Conservation (phyloP, 64 coral and sea anemone genomes). For the Montipora cactus region DNA sequence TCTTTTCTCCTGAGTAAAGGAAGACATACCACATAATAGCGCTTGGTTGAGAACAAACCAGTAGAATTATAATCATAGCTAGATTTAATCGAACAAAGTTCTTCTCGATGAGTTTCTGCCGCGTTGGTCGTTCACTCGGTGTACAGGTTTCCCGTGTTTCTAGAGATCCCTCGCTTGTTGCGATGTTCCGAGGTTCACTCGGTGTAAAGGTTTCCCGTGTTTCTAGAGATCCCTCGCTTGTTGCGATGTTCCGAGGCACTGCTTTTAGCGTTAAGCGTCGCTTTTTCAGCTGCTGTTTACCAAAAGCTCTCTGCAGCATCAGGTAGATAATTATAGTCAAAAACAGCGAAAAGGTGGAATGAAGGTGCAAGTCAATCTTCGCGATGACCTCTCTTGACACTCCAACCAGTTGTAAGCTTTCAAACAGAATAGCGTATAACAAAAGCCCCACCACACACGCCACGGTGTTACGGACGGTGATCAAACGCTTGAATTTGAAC, state of each 20-base stretch:
- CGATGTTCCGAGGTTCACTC: too few species aligned
- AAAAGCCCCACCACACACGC: conserved; percentile 54
- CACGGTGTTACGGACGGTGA: conserved; percentile 55
- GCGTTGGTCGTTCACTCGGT: too few species aligned
- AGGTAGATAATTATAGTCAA: conserved; percentile 70
- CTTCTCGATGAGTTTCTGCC: conserved; percentile 18
- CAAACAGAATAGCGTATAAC: conserved; percentile 58
- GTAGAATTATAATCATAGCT: conserved; percentile 56
- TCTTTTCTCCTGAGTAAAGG: conserved; percentile 22
- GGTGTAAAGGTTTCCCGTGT: too few species aligned
- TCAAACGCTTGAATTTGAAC: conserved; percentile 56
- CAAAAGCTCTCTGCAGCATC: conserved; percentile 61
- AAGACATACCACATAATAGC: conserved; percentile 61
- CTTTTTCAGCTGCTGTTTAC: conserved; percentile 29
- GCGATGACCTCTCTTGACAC: conserved; percentile 45
- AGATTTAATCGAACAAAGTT: conserved; percentile 80
- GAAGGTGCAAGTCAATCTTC: conserved; percentile 62
- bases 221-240: too few species aligned
- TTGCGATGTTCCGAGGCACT: too few species aligned
- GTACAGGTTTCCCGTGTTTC: too few species aligned
- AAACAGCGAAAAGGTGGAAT: conserved; percentile 68
- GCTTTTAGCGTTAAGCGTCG: conserved; percentile 13
- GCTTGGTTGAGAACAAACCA: conserved; percentile 76
- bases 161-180: too few species aligned
- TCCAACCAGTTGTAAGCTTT: conserved; percentile 26